Evolutionary conservation across 2,888 invertebrate genomes (phyloP), one percentile per base, ranked within the genome.

Genomic region (Philereme vetulata): DNA sequence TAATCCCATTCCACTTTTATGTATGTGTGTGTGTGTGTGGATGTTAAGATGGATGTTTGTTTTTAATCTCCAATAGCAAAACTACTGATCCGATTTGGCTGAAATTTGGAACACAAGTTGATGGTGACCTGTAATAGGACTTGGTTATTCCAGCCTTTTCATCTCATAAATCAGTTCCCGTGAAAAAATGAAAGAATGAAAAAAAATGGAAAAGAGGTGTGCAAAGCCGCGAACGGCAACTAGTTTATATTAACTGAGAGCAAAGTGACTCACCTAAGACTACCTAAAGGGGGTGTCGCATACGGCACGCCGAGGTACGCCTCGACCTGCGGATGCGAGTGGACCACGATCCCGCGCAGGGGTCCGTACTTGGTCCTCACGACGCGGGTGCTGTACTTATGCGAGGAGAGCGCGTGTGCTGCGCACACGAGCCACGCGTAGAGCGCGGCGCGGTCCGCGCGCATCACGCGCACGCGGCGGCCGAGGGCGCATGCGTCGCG

Each of bases 301-400:
- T 98, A 98, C 45, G 98, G 98, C 71, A 98, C 96, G 65, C 98
- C 98, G 64, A 98, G 94, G 85, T 97, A 98, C 11, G 97, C 97
- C 89, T 98, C 98, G 72, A 98, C 97, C 64, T 94, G 94, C 65
- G 96, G 96, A 84, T 96, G 94, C 70, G 95, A 94, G 79, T 96
- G 95, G 53, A 97, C 95, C 72, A 97, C 95, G 84, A 97, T 95
- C 57, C 98, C 98, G 49, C 97, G 94, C 77, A 98, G 90, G 63
- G 96, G 95, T 40, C 98, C 98, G 93, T 98, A 98, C 85, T 97
- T 96, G 71, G 98, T 98, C 81, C 95, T 94, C 70, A 98, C 96
- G 66, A 97, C 95, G 73, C 96, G 94, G 67, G 96, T 95, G 88
- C 96, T 96, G 89, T 96, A 96, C 85, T 96, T 96, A 87, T 96